Conservation (phyloP, 2,888 invertebrate species). For the Syritta pipiens region DNA sequence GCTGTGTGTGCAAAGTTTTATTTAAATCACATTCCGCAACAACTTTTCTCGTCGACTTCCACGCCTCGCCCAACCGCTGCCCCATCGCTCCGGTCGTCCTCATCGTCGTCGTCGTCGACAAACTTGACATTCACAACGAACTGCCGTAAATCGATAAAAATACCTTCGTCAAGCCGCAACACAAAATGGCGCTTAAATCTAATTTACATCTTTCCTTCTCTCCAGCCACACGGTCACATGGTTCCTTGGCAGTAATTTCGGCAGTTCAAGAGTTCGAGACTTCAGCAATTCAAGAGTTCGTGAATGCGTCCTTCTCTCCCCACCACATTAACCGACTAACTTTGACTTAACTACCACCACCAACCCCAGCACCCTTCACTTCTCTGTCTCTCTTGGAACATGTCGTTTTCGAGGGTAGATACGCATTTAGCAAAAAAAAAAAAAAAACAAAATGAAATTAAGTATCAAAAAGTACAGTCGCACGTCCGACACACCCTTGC, state of each 20-base stretch:
- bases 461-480: constrained; percentile 52
- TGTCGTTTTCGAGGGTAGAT: constrained; percentile 24
- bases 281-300: too few species aligned
- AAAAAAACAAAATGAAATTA: constrained; percentile 25
- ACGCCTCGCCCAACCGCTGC: too few species aligned
- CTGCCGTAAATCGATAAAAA: constrained; percentile 47
- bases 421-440: background rate
- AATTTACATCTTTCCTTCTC: constrained; percentile 64
- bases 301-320: background rate
- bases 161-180: constrained; percentile 9
- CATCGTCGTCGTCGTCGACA: too few species aligned
- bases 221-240: constrained; percentile 60
- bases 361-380: background rate
- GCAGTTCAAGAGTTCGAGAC: too few species aligned
- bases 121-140: constrained; percentile 34
- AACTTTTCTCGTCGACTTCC: too few species aligned
- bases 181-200: constrained; percentile 67
- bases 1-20: too few species aligned
- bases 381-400: background rate
- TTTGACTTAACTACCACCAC: constrained; percentile 36
- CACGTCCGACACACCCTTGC: constrained; percentile 24
- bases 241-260: constrained; percentile 38
- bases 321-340: constrained; percentile 37
- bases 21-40: constrained; percentile 26
- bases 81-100: too few species aligned